These are phyloP conservation scores for Drosophila anomalata DNA, from an alignment of 2,888 invertebrate species.

Conservation along the genomic window DNA sequence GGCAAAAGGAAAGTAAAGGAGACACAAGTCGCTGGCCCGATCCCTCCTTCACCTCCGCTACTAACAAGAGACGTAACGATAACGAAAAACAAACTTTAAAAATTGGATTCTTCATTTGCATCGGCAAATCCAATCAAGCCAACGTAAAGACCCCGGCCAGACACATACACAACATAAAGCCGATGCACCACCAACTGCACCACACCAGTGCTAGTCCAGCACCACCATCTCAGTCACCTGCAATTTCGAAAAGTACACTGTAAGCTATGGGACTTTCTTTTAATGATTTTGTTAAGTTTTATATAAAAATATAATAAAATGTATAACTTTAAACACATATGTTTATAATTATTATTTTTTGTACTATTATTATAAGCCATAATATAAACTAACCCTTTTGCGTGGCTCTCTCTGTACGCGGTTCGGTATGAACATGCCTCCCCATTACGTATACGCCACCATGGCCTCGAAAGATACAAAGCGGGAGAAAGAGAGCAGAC, in stretches of 20 bases:
- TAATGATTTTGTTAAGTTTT: not conserved
- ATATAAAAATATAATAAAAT: no score
- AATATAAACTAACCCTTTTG: not conserved
- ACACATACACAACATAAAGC: constrained; percentile 76
- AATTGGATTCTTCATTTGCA: constrained; percentile 82
- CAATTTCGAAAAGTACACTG: constrained; percentile 9
- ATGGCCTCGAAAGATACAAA: constrained; percentile 5
- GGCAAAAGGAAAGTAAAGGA: constrained; percentile 5
- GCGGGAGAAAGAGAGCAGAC: constrained; percentile 16
- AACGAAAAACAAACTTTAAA: constrained; percentile 82
- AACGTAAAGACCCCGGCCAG: constrained; percentile 76
- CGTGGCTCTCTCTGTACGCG: constrained; percentile 11
- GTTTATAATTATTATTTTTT: not conserved
- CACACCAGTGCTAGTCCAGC: constrained; percentile 10
- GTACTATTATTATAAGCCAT: no score
- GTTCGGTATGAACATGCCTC: constrained; percentile 32
- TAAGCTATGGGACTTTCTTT: not conserved
- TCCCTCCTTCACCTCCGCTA: constrained; percentile 15
- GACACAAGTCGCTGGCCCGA: constrained; percentile 22
- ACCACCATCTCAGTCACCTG: constrained; percentile 25
- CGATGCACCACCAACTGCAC: constrained; percentile 42
- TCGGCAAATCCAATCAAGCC: constrained; percentile 82
- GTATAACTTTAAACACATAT: not conserved
- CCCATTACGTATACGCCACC: constrained; percentile 47
- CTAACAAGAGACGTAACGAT: constrained; percentile 78